Evolutionary conservation across 2,888 invertebrate species (phyloP).

Genomic region (Lasioglossum oenotherae): DNA sequence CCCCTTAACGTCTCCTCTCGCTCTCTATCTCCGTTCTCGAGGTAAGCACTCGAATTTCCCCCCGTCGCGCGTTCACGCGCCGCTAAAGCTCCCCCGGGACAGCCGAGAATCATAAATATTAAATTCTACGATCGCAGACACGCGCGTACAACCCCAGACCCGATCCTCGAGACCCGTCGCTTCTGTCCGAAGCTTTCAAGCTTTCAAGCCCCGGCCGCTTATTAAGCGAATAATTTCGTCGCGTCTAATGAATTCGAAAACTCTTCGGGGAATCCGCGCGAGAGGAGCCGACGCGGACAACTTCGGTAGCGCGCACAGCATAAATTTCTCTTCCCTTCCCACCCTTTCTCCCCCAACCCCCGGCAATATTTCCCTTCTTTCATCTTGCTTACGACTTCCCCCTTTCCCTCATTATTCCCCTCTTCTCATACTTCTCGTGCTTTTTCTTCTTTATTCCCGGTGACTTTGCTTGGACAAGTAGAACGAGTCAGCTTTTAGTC

Average conservation of each 20-base stretch:
- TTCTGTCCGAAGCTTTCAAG: conserved; percentile 15
- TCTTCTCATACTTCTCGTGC: not conserved
- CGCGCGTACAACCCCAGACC: not conserved
- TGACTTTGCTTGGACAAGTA: not conserved
- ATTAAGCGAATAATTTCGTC: conserved; percentile 44
- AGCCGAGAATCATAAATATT: conserved; percentile 37
- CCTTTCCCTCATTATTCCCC: not conserved
- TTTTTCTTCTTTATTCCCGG: not conserved
- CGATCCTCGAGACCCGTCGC: conserved; percentile 1
- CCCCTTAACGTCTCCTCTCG: not conserved
- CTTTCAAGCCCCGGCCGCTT: conserved; percentile 11
- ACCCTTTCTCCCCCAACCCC: too few relatives aligned
- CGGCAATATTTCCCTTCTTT: not conserved
- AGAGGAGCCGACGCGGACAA: conserved; percentile 8
- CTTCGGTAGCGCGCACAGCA: not conserved
- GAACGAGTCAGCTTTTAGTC: conserved; percentile 1
- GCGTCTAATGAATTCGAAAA: conserved; percentile 41
- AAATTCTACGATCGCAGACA: conserved; percentile 29
- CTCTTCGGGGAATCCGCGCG: not conserved
- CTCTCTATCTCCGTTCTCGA: not conserved
- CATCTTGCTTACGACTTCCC: not conserved
- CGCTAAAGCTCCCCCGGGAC: conserved; percentile 3
- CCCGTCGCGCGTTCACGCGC: conserved; percentile 8
- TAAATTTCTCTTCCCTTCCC: not conserved
- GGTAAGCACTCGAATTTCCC: conserved; percentile 6